phyloP scores from a whole-genome alignment of 2,797 vertebrate genomes.

The Cyclura pinguis region DNA sequence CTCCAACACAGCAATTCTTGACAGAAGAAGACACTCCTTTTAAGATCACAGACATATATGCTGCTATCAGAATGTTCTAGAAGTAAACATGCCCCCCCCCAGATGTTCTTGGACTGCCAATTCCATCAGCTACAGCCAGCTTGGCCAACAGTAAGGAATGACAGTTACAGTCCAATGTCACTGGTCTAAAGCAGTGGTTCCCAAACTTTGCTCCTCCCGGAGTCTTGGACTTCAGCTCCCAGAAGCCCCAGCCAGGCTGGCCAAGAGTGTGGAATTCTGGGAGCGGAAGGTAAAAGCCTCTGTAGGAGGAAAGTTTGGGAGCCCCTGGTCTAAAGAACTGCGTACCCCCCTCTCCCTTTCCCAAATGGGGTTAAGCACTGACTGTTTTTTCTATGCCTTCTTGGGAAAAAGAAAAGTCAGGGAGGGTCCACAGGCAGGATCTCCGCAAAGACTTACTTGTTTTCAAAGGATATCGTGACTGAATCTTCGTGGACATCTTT shows the following conservation, averaged over 20 bases:
- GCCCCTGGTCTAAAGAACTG: no score
- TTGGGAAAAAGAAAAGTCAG: no score
- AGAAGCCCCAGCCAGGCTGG: not conserved
- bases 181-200: no score
- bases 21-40: not conserved
- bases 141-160: not conserved
- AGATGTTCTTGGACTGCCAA: not conserved
- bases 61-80: fast-evolving
- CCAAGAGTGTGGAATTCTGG: not conserved
- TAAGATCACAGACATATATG: not conserved
- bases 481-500: conserved; percentile 96
- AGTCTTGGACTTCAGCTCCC: no score
- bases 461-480: conserved; percentile 93
- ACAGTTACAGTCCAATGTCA: not conserved
- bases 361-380: no score
- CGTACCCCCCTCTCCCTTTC: no score
- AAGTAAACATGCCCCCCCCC: not conserved
- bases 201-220: no score
- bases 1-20: not conserved
- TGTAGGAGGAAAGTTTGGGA: no score
- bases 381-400: not conserved
- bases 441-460: conserved; percentile 87
- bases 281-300: no score
- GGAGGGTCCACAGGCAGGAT: not conserved
- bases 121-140: not conserved